Conservation (phyloP, 2,888 invertebrate species). For the Brachycybe producta region DNA sequence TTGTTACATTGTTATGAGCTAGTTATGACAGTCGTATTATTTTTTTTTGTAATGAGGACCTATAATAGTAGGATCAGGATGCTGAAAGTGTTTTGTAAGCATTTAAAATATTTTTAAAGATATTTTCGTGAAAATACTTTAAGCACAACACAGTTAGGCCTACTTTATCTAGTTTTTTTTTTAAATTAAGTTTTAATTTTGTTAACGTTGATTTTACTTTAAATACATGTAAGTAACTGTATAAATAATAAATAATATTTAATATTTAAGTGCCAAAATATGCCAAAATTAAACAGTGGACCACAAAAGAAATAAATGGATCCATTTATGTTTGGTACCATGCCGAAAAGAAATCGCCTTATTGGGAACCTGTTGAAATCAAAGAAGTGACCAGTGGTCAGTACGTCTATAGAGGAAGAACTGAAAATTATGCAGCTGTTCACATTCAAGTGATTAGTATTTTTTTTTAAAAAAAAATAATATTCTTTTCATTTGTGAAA, state of each 20-base stretch:
- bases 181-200: too few species aligned
- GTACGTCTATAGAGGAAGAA: constrained; percentile 59
- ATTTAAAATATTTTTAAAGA: too few species aligned
- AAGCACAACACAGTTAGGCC: too few species aligned
- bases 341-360: constrained; percentile 52
- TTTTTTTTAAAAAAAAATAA: neutral
- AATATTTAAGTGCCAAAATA: constrained; percentile 61
- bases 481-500: neutral
- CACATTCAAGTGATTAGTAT: constrained; percentile 53
- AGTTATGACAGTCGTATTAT: too few species aligned
- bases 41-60: neutral
- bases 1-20: too few species aligned
- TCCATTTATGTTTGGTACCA: constrained; percentile 74
- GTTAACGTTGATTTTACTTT: too few species aligned
- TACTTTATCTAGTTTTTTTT: too few species aligned
- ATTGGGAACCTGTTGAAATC: constrained; percentile 50
- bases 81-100: neutral
- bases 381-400: constrained; percentile 41
- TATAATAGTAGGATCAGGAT: neutral
- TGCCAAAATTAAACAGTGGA: constrained; percentile 56
- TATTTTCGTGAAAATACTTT: too few species aligned
- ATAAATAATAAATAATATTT: too few species aligned
- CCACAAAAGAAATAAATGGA: constrained; percentile 52
- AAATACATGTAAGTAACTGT: too few species aligned
- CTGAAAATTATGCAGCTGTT: constrained; percentile 59